Conservation (phyloP, 2,797 vertebrate genomes). For the Enteromius anoplus region DNA sequence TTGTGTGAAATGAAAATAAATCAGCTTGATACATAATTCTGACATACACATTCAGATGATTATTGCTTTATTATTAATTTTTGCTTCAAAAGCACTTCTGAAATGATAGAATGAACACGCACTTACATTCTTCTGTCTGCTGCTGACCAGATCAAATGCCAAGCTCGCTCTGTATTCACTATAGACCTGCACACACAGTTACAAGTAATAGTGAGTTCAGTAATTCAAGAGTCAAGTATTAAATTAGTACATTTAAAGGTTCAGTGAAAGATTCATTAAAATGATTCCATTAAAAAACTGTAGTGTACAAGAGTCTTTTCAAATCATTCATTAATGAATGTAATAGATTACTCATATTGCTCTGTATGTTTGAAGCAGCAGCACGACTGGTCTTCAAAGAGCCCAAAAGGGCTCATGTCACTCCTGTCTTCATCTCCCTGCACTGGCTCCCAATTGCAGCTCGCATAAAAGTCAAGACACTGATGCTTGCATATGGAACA, state of each 20-base stretch:
- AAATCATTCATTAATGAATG: neutral
- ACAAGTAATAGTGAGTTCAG: slow-evolving; percentile 8
- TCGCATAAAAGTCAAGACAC: too few relatives aligned
- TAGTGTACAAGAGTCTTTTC: neutral
- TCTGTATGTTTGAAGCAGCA: neutral
- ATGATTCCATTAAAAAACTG: neutral
- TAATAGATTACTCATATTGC: neutral
- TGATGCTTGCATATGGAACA: too few relatives aligned
- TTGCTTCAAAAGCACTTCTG: neutral
- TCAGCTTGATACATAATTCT: neutral
- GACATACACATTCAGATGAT: neutral
- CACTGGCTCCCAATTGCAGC: too few relatives aligned
- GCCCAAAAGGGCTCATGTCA: too few relatives aligned
- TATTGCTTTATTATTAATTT: neutral
- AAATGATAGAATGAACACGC: neutral
- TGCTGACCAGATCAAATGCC: slow-evolving; percentile 98
- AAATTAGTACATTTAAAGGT: neutral
- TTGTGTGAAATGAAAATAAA: neutral
- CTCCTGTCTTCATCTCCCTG: too few relatives aligned
- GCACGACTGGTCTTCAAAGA: too few relatives aligned
- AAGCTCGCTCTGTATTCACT: slow-evolving; percentile 98
- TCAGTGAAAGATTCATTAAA: neutral
- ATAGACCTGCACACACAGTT: slow-evolving; percentile 84
- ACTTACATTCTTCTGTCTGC: slow-evolving; percentile 98
- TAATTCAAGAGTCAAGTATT: neutral